A percentile compares a stretch with the other conserved stretches of the same genome.
Evolutionary conservation across 1,140 invertebrate species (phyloP).

Genomic region (Eurosta solidaginis): DNA sequence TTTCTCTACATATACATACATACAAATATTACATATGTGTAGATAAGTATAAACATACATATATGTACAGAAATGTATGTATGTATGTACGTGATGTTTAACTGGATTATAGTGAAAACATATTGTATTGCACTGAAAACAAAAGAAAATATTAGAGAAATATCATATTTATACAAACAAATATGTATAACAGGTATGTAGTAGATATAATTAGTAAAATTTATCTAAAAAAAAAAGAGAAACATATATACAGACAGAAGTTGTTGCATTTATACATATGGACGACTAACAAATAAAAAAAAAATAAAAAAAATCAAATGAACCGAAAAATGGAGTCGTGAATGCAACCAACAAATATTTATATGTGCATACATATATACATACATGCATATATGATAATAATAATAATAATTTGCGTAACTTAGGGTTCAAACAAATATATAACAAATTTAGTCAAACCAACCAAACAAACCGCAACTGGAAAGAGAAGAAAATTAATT

Average conservation of each 20-base stretch:
- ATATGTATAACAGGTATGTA: background rate
- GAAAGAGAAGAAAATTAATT: background rate
- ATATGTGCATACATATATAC: conserved; percentile 39
- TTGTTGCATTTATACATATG: conserved; percentile 4
- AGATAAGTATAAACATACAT: background rate
- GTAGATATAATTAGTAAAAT: conserved; percentile 8
- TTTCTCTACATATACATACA: conserved; percentile 29
- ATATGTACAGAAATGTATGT: background rate
- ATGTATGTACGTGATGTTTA: background rate
- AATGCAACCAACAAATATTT: conserved; percentile 41
- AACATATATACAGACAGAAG: background rate
- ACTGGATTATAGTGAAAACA: background rate
- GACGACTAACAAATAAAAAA: background rate
- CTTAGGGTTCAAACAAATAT: conserved; percentile 11
- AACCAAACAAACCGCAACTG: conserved; percentile 46
- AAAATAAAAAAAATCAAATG: too few species aligned
- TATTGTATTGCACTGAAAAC: background rate
- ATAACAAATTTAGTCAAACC: conserved; percentile 52
- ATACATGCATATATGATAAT: background rate
- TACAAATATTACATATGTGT: background rate
- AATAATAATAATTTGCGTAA: conserved; percentile 36
- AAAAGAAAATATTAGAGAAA: background rate
- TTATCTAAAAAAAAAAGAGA: background rate
- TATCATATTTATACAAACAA: background rate
- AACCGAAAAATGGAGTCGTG: background rate